phyloP scores from a whole-genome alignment of 2,113 vertebrate species.

The Nestor notabilis region DNA sequence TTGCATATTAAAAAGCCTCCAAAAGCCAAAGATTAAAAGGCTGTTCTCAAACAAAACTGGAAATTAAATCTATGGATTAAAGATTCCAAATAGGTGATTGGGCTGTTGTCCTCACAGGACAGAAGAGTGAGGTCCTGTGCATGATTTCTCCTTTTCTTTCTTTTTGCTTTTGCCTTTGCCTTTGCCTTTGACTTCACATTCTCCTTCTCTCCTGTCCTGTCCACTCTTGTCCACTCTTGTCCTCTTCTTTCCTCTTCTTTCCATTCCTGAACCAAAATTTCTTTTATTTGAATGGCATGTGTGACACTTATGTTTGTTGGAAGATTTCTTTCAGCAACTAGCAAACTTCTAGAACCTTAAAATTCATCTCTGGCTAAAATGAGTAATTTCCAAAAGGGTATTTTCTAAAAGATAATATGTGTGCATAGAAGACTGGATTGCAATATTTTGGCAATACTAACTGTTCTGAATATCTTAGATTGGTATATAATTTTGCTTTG shows the following conservation, averaged over 20 bases:
- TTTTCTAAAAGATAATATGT: neutral
- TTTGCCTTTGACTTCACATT: no score
- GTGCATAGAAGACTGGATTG: neutral
- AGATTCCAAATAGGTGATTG: neutral
- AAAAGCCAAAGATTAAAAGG: neutral
- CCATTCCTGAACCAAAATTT: neutral
- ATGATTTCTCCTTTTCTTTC: neutral
- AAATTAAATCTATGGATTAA: neutral
- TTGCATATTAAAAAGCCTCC: neutral
- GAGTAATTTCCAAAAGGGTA: neutral
- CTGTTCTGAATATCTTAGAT: neutral
- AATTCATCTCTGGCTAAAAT: neutral
- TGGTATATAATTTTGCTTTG: neutral
- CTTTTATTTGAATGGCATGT: neutral
- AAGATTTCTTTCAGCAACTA: neutral
- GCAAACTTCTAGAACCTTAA: neutral
- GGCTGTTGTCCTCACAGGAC: neutral
- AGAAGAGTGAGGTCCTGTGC: neutral
- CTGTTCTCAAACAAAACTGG: neutral
- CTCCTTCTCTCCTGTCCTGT: no score
- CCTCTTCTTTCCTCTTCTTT: no score
- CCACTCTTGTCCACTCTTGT: accelerated
- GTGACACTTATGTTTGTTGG: neutral
- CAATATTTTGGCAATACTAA: neutral
- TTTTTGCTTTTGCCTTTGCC: no score